Percentiles rank a stretch among this genome's conserved stretches.
Evolutionary conservation across 64 coral and sea anemone genomes (phyloP).

Genomic region (Stylophora pistillata): DNA sequence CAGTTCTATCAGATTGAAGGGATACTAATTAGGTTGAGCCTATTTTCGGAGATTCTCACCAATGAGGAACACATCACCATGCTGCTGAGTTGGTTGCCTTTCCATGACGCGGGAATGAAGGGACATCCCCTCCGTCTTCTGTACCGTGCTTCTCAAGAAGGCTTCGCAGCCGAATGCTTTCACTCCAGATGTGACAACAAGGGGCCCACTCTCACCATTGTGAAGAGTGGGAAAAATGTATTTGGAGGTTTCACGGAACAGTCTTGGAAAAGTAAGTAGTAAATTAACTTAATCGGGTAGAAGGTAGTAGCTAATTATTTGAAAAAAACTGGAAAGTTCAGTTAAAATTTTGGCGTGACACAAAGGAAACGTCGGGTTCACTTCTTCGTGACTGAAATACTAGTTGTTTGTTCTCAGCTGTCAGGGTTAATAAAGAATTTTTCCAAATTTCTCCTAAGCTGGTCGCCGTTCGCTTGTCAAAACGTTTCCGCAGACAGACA

Average conservation of each 20-base stretch:
- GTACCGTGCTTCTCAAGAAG: slow-evolving; percentile 15
- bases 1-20: not conserved
- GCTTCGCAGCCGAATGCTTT: slow-evolving; percentile 29
- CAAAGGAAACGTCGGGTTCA: too few species aligned
- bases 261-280: slow-evolving; percentile 17
- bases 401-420: too few species aligned
- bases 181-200: slow-evolving; percentile 42
- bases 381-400: too few species aligned
- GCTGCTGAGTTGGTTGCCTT: too few species aligned
- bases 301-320: too few species aligned
- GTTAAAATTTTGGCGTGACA: too few species aligned
- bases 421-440: too few species aligned
- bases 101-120: not conserved
- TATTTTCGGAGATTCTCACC: not conserved
- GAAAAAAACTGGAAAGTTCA: not conserved
- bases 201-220: slow-evolving; percentile 24
- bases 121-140: not conserved
- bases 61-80: not conserved
- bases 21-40: not conserved
- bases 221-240: slow-evolving; percentile 11
- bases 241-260: slow-evolving; percentile 55
- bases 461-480: too few species aligned
- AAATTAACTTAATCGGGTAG: too few species aligned
- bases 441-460: too few species aligned
- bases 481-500: too few species aligned